Evolutionary conservation across 2,797 vertebrate genomes (phyloP).

Genomic region (Gila robusta): DNA sequence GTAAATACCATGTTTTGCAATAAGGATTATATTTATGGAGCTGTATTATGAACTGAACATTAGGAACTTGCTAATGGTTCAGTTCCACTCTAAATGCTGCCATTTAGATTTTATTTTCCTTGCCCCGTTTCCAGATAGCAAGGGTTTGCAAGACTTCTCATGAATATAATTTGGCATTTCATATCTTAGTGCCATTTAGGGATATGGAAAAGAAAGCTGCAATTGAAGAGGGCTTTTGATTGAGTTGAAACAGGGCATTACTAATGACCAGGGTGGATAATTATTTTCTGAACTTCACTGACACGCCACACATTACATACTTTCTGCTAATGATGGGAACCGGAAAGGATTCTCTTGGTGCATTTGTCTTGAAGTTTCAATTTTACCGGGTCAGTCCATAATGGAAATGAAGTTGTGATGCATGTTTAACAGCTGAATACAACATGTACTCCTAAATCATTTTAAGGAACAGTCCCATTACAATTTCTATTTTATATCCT

Average conservation of each 20-base stretch:
- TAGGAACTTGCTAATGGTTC: constrained; percentile 2
- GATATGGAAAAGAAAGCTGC: not conserved
- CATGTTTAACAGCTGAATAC: constrained; percentile 68
- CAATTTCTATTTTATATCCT: constrained; percentile 64
- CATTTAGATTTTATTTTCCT: not conserved
- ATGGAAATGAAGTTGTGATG: constrained; percentile 65
- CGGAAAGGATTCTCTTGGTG: constrained; percentile 23
- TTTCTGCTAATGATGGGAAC: not conserved
- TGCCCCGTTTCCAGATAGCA: not conserved
- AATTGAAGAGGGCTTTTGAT: not conserved
- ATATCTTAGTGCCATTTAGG: not conserved
- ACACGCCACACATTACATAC: not conserved
- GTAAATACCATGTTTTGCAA: constrained; percentile 22
- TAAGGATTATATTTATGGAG: constrained; percentile 27
- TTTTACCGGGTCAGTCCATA: constrained; percentile 59
- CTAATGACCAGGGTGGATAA: not conserved
- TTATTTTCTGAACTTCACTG: not conserved
- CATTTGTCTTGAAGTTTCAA: constrained; percentile 62
- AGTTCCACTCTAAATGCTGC: constrained; percentile 13
- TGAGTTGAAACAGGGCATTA: constrained; percentile 11
- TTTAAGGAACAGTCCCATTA: constrained; percentile 48
- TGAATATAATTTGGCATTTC: not conserved
- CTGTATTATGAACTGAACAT: not conserved
- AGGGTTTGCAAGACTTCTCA: constrained; percentile 11
- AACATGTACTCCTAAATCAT: constrained; percentile 54